Percentiles rank a stretch among this genome's conserved stretches.
Evolutionary conservation across 1,140 invertebrate genomes (phyloP).

Genomic region (Conus ventricosus): DNA sequence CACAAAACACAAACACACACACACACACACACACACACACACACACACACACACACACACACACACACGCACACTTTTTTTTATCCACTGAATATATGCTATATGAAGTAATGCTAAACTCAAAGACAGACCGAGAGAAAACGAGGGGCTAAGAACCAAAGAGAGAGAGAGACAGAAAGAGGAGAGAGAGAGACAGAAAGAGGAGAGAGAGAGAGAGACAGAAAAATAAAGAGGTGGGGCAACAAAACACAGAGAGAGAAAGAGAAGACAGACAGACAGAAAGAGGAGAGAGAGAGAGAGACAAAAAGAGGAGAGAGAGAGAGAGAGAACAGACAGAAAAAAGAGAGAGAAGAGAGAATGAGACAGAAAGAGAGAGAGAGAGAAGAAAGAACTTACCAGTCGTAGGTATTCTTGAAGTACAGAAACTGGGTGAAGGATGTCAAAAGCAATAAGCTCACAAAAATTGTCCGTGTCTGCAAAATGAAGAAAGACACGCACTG

Average conservation of each 20-base stretch:
- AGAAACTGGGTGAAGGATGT: slow-evolving; percentile 67
- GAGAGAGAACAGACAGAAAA: no score
- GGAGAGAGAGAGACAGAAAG: neutral
- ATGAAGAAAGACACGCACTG: slow-evolving; percentile 24
- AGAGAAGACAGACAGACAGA: neutral
- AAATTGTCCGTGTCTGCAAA: slow-evolving; percentile 55
- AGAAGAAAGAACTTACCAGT: slow-evolving; percentile 58
- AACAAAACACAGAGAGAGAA: neutral
- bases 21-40: neutral
- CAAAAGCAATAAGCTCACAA: slow-evolving; percentile 68
- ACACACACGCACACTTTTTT: neutral
- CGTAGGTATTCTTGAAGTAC: slow-evolving; percentile 69
- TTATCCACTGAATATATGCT: no score
- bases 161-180: no score
- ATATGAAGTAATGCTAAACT: neutral
- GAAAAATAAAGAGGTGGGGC: neutral
- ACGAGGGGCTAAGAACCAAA: no score
- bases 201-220: neutral
- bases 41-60: neutral
- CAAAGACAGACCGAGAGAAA: neutral
- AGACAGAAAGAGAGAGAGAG: neutral
- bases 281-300: neutral
- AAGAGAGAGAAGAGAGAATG: neutral
- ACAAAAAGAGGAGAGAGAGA: no score
- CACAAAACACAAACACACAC: neutral